A percentile compares a stretch with the other conserved stretches of the same genome.
These are phyloP conservation scores for Drosophila azteca DNA, from an alignment of 1,140 invertebrate genomes.

Conservation along the genomic window DNA sequence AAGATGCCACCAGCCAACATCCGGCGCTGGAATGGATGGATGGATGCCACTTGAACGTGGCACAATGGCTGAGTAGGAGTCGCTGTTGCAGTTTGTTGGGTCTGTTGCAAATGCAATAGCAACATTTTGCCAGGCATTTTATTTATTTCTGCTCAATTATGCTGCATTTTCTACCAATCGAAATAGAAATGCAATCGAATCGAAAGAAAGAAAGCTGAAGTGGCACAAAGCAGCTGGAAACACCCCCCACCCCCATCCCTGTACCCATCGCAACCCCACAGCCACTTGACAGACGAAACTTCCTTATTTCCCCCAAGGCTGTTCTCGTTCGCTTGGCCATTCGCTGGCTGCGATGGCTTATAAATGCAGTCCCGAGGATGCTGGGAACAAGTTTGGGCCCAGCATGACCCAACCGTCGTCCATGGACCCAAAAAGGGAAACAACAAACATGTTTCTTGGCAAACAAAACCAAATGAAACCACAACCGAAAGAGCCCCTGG, in stretches of 20 bases:
- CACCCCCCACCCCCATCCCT: neutral
- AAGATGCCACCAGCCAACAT: slow-evolving; percentile 41
- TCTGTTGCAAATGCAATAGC: slow-evolving; percentile 50
- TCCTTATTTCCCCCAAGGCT: slow-evolving; percentile 47
- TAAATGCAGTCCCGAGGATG: slow-evolving; percentile 42
- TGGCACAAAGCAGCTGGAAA: slow-evolving; percentile 64
- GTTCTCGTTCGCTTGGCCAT: slow-evolving; percentile 50
- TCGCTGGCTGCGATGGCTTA: slow-evolving; percentile 32
- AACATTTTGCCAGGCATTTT: slow-evolving; percentile 46
- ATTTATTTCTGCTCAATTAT: slow-evolving; percentile 69
- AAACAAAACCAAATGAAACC: slow-evolving; percentile 42
- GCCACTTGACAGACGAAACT: slow-evolving; percentile 45
- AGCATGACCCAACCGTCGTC: slow-evolving; percentile 51
- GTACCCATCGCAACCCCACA: slow-evolving; percentile 8
- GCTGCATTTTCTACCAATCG: slow-evolving; percentile 30
- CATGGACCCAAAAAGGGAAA: slow-evolving; percentile 52
- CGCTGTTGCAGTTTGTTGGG: neutral
- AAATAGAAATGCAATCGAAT: slow-evolving; percentile 9
- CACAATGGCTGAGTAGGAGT: slow-evolving; percentile 20
- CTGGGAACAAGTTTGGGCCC: slow-evolving; percentile 63
- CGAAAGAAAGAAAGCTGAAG: slow-evolving; percentile 44
- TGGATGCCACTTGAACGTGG: slow-evolving; percentile 48
- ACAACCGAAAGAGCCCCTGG: slow-evolving; percentile 26
- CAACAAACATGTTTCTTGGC: slow-evolving; percentile 70
- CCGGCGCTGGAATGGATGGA: slow-evolving; percentile 27